phyloP scores from a whole-genome alignment of 1,140 invertebrate genomes.

The Tribolium madens region DNA sequence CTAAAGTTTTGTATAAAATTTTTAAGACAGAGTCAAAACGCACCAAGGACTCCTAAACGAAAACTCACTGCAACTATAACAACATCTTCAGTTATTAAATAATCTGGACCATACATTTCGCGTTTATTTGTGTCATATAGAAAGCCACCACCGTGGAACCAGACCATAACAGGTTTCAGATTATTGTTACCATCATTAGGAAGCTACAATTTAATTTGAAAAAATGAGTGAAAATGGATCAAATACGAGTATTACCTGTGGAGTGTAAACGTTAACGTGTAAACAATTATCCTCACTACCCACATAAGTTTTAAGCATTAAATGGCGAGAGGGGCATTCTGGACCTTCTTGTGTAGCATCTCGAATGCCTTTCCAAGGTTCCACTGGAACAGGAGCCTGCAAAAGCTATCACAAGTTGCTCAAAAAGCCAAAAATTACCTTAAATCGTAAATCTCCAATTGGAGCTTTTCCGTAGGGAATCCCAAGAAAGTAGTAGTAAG shows the following conservation, averaged over 20 bases:
- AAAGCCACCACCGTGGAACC: conserved; percentile 68
- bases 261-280: conserved; percentile 79
- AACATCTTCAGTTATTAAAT: conserved; percentile 73
- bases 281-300: conserved; percentile 80
- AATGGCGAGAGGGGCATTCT: conserved; percentile 45
- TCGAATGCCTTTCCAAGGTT: conserved; percentile 67
- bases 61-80: conserved; percentile 78
- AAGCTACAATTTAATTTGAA: neutral
- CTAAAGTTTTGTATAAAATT: conserved; percentile 37
- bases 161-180: conserved; percentile 63
- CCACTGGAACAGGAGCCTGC: conserved; percentile 53
- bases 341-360: conserved; percentile 65
- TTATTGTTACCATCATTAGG: neutral
- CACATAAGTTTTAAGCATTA: neutral
- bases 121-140: conserved; percentile 67
- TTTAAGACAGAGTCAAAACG: neutral
- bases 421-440: conserved; percentile 1
- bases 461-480: neutral
- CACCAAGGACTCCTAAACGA: conserved; percentile 68
- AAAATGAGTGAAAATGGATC: neutral
- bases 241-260: conserved; percentile 49
- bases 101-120: conserved; percentile 70
- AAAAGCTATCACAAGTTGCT: neutral
- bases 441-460: neutral
- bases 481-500: neutral